These are phyloP conservation scores for Agapostemon virescens DNA, from an alignment of 2,888 invertebrate species.

Conservation along the genomic window DNA sequence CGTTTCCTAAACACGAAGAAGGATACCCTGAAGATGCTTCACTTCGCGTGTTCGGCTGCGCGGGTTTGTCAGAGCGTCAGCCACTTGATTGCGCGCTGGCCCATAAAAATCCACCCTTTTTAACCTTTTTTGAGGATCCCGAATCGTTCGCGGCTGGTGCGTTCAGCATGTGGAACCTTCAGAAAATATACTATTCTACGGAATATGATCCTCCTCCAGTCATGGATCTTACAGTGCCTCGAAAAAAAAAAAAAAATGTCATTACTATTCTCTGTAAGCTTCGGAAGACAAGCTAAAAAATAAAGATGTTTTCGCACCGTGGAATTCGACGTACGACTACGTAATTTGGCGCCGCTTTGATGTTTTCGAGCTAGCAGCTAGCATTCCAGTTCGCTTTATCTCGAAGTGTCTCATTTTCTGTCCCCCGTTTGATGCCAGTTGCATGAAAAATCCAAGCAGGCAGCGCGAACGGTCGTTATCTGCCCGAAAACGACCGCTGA, in stretches of 20 bases:
- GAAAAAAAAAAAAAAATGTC: too few species aligned
- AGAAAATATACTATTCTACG: neutral
- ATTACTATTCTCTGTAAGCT: too few species aligned
- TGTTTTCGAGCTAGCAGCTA: neutral
- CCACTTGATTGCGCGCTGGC: neutral
- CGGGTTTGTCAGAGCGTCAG: neutral
- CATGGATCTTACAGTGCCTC: neutral
- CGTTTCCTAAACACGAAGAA: slow-evolving; percentile 1
- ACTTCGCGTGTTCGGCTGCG: neutral
- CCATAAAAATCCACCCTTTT: neutral
- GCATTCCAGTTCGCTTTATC: neutral
- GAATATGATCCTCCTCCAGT: neutral
- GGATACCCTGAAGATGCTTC: neutral
- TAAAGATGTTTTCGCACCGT: too few species aligned
- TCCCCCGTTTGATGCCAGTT: neutral
- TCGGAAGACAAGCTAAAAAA: neutral
- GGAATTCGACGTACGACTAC: neutral
- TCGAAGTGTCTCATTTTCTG: neutral
- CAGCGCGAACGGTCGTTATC: neutral
- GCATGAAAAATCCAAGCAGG: neutral
- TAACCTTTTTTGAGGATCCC: neutral
- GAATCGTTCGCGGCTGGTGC: neutral
- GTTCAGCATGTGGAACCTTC: neutral
- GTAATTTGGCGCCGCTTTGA: slow-evolving; percentile 2
- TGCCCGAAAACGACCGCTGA: neutral